Base-by-base conservation (phyloP, 2,888 invertebrate species). In the Nymphalis polychloros region DNA sequence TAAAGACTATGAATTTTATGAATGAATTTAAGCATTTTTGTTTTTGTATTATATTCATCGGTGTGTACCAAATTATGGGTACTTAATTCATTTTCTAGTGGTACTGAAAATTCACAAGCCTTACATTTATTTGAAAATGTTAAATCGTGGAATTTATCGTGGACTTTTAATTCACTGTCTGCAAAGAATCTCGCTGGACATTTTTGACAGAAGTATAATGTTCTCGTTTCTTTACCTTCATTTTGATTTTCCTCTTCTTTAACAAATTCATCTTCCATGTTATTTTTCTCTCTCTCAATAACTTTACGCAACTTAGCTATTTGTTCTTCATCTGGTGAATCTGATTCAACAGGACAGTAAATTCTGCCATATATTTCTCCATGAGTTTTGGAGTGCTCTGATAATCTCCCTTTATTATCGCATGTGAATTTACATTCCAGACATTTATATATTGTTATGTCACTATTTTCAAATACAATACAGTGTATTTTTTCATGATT, bases 151-250 rank as follows among this genome's bases (percentile, higher is more conserved):
- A 95, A 95, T 74, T 95, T 93, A 72, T 94, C 88, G 79, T 98
- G 97, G 70, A 95, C 94, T 67, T 93, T 93, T 66, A 96, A 90
- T 83, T 97, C 97, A 77, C 94, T 94, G 73, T 95, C 95, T 75
- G 95, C 95, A 71, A 97, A 94, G 87, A 95, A 98, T 81, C 97
- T 94, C 0, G 97, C 97, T 1, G 97, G 97, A 84, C 97, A 98
- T 76, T 95, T 95, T 70, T 94, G 93, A 84, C 97, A 98, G 81
- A 96, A 97, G 79, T 95, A 95, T 66, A 97, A 83, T n/a, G 86
- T 82, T 79, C 88, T 91, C 10, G 84, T 82, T 79, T 87, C 87
- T 68, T 85, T 83, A 61, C 71, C 76, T 67, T 87, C 87, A 62
- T 69, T 78, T 46, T 59, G 61, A 48, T 70, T 52, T 63, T 78